Percentiles rank a stretch among this genome's conserved stretches.
Conservation (phyloP, 2,888 invertebrate species). For the Mythimna ferrago region DNA sequence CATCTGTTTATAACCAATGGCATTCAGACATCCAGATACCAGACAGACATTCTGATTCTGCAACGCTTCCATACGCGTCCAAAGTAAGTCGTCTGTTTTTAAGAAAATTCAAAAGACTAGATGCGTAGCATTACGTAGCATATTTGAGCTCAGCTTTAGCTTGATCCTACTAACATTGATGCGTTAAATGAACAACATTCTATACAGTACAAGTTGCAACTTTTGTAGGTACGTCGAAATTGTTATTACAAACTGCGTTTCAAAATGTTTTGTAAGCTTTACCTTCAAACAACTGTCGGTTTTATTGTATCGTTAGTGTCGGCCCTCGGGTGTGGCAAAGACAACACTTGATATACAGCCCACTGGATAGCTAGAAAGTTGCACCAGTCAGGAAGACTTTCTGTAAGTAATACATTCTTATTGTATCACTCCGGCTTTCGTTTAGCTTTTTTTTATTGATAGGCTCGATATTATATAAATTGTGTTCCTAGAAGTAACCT, state of each 20-base stretch:
- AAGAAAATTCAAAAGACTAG: too few species aligned
- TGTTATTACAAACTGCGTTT: conserved; percentile 17
- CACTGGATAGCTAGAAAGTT: conserved; percentile 27
- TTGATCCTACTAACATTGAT: too few species aligned
- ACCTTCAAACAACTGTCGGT: conserved; percentile 4
- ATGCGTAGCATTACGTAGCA: too few species aligned
- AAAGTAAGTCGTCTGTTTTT: too few species aligned
- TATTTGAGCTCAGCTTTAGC: background rate
- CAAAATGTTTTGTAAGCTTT: conserved; percentile 24
- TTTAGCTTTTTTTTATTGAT: background rate
- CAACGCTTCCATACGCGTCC: too few species aligned
- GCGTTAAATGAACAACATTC: background rate
- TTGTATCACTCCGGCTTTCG: background rate
- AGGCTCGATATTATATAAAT: too few species aligned
- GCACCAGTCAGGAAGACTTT: conserved; percentile 27
- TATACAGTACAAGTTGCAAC: background rate
- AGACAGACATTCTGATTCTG: too few species aligned
- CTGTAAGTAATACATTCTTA: conserved; percentile 8
- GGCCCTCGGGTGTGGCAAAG: conserved; percentile 23
- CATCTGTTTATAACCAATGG: too few species aligned
- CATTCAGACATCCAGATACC: too few species aligned
- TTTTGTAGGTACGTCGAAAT: background rate
- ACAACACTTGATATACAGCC: conserved; percentile 16
- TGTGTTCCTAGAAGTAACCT: too few species aligned
- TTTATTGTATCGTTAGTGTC: conserved; percentile 20